Percentiles rank a stretch among this genome's conserved stretches.
phyloP scores from a whole-genome alignment of 2,888 invertebrate genomes.

The Scaptomyza parva region DNA sequence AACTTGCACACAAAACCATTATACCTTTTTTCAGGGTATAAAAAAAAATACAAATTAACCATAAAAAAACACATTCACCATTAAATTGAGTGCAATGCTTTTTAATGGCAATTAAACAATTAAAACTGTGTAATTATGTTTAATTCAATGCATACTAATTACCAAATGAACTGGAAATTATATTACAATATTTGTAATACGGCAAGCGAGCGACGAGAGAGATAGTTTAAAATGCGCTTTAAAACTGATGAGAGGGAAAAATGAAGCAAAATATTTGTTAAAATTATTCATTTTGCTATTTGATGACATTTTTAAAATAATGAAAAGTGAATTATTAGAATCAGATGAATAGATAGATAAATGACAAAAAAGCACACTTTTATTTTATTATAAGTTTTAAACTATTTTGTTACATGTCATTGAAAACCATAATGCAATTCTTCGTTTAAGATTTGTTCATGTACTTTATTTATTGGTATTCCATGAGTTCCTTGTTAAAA shows the following conservation, averaged over 20 bases:
- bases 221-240: no score
- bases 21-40: no score
- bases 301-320: background rate
- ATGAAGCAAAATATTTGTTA: background rate
- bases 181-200: background rate
- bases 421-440: background rate
- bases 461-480: background rate
- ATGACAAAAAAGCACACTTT: no score
- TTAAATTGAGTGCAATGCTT: background rate
- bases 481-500: background rate
- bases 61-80: slow-evolving; percentile 6
- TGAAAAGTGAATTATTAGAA: background rate
- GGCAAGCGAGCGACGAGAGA: no score
- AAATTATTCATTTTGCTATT: background rate
- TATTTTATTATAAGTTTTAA: background rate
- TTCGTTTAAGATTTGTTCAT: background rate
- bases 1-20: no score
- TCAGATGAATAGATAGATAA: no score
- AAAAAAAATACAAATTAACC: background rate
- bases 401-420: background rate
- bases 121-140: slow-evolving; percentile 10
- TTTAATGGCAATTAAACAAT: slow-evolving; percentile 23
- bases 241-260: no score
- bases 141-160: slow-evolving; percentile 5
- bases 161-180: background rate